Base-by-base conservation (phyloP, 2,888 invertebrate species). In the Alviniconcha strummeri region DNA sequence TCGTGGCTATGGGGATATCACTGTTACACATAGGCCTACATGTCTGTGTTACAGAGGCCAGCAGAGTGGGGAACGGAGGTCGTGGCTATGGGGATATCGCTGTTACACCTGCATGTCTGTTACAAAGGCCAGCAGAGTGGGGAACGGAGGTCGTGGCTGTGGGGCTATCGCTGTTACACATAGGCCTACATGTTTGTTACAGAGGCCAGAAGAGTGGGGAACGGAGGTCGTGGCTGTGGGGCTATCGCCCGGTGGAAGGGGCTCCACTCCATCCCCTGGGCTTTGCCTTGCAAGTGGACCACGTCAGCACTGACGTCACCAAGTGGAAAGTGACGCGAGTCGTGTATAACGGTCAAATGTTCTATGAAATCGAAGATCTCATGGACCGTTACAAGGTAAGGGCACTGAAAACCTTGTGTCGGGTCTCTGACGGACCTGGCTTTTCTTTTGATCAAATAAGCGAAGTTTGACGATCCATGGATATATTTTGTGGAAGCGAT, bases 211-310 rank as follows among this genome's bases (percentile, higher is more conserved):
- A 85, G 74, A 89, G 89, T 80, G 90, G 89, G 0, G 89, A 91
- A 54, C 77, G 91, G 57, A 87, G 85, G 82, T 86, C 89, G 11
- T 92, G 91, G 91, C 90, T 90, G 83, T 88, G 90, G 88, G 87
- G 89, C 0, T 90, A 89, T 81, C 86, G 90, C 15, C 89, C 90
- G 67, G 89, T 90, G 11, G 91, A 91, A 80, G 91, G 91, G 0
- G 90, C 87, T 74, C 89, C 90, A n/a, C 86, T 91, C 0, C 90
- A 90, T 74, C 91, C 92, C 0, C 84, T 91, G 9, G 91, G 91
- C 8, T 83, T 92, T 19, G 90, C 91, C 72, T 85, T 92, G 64
- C 89, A 89, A 82, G 89, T 91, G 19, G 88, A 91, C 69, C 90
- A 90, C 81, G 78, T 81, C 36, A 90, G 90, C 8, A 87, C 86